These are phyloP conservation scores for Forbesichthys agassizii DNA, from an alignment of 2,113 vertebrate genomes.

Conservation along the genomic window DNA sequence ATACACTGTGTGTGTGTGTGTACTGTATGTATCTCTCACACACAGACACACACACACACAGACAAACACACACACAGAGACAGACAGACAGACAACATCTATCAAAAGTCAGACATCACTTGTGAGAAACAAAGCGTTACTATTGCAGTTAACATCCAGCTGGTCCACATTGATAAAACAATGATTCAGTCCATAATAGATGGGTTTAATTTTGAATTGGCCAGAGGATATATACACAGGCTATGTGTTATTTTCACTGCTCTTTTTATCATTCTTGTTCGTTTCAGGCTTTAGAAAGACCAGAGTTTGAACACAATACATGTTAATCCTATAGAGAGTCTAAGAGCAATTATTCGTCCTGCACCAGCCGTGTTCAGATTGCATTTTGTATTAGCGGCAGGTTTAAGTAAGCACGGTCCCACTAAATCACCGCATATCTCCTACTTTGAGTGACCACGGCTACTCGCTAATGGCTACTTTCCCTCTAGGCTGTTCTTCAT, in stretches of 20 bases:
- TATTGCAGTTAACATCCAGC: not conserved
- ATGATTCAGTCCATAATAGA: not conserved
- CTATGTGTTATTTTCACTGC: constrained; percentile 30
- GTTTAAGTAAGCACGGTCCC: constrained; percentile 54
- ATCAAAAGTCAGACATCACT: constrained; percentile 14
- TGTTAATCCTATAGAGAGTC: too few species aligned
- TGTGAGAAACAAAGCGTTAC: constrained; percentile 10
- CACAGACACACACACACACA: too few species aligned
- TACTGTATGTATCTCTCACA: too few species aligned
- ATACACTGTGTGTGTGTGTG: too few species aligned
- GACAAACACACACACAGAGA: not conserved
- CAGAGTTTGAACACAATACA: too few species aligned
- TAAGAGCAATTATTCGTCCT: constrained; percentile 21
- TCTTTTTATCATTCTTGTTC: constrained; percentile 2
- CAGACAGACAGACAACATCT: not conserved
- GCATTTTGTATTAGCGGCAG: constrained; percentile 52
- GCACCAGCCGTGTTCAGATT: constrained; percentile 49
- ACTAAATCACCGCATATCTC: constrained; percentile 57
- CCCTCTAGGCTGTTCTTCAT: constrained; percentile 50
- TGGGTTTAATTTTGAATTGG: not conserved
- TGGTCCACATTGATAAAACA: too few species aligned
- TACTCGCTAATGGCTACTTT: constrained; percentile 45
- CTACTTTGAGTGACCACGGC: constrained; percentile 45
- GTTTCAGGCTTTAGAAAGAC: not conserved
- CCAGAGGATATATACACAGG: too few species aligned